Conservation (phyloP, 1,140 invertebrate species). For the Melitaea cinxia region DNA sequence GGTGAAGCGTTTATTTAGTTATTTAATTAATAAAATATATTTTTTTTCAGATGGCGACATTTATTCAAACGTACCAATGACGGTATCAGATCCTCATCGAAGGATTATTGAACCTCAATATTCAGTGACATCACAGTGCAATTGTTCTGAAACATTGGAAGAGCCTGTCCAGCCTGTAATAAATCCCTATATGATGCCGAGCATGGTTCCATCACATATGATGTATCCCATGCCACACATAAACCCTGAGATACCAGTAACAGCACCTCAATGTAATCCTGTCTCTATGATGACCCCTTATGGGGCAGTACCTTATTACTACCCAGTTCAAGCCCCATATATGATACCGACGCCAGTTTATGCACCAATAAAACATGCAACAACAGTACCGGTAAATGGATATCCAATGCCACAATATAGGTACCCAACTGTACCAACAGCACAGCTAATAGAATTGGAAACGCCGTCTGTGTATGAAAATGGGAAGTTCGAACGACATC, state of each 20-base stretch:
- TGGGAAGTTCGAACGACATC: constrained; percentile 59
- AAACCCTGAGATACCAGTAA: constrained; percentile 51
- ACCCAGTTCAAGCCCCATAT: constrained; percentile 73
- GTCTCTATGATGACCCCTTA: constrained; percentile 65
- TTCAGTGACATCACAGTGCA: constrained; percentile 36
- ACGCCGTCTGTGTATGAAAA: constrained; percentile 76
- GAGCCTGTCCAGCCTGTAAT: constrained; percentile 47
- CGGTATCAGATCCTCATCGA: constrained; percentile 50
- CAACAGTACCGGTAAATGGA: constrained; percentile 72
- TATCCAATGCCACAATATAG: constrained; percentile 64
- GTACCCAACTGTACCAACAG: constrained; percentile 82
- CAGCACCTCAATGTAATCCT: constrained; percentile 51
- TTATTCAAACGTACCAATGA: constrained; percentile 65
- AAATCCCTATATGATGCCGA: constrained; percentile 56
- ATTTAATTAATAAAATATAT: constrained; percentile 12
- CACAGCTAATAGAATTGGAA: constrained; percentile 88
- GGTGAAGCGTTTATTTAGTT: neutral
- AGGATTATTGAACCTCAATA: constrained; percentile 45
- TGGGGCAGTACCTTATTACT: constrained; percentile 67
- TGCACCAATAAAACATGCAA: constrained; percentile 72
- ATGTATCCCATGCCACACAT: constrained; percentile 57
- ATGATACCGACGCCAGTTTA: constrained; percentile 75
- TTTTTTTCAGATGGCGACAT: constrained; percentile 61
- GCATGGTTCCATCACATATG: constrained; percentile 49
- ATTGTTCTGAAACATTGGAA: constrained; percentile 47